Percentiles rank a stretch among this genome's conserved stretches.
phyloP scores from a whole-genome alignment of 2,113 vertebrate genomes.

The Hyperopisus bebe region DNA sequence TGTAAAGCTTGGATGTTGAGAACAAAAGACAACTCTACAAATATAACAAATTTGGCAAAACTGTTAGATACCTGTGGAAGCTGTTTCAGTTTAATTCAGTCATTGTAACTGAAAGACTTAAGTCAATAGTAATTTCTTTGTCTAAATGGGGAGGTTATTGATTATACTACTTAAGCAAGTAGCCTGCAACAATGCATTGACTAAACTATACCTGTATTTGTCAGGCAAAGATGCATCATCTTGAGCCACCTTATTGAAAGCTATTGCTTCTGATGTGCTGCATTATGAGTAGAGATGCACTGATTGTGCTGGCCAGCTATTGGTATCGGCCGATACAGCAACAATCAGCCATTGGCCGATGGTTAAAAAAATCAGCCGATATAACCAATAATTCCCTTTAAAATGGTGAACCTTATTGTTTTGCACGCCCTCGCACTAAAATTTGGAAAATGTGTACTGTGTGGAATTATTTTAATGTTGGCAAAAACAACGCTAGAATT shows the following conservation, averaged over 20 bases:
- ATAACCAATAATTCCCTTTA: no score
- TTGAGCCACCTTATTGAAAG: not conserved
- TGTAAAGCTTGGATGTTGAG: not conserved
- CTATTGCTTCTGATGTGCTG: not conserved
- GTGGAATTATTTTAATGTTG: no score
- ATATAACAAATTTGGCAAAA: not conserved
- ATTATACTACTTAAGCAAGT: not conserved
- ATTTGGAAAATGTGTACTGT: no score
- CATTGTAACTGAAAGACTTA: not conserved
- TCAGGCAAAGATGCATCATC: not conserved
- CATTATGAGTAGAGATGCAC: not conserved
- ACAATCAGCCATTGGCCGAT: no score
- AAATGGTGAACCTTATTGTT: no score
- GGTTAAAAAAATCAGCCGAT: no score
- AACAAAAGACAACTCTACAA: not conserved
- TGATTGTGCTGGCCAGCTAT: no score
- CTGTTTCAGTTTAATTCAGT: not conserved
- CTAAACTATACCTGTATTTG: not conserved
- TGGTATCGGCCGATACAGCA: no score
- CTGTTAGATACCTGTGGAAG: not conserved
- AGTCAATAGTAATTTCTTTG: not conserved
- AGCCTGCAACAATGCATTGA: not conserved
- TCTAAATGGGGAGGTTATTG: not conserved
- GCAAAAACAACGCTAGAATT: no score
- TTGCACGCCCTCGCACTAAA: no score